phyloP scores from a whole-genome alignment of 1,140 invertebrate genomes.

The Heliconius hewitsoni region DNA sequence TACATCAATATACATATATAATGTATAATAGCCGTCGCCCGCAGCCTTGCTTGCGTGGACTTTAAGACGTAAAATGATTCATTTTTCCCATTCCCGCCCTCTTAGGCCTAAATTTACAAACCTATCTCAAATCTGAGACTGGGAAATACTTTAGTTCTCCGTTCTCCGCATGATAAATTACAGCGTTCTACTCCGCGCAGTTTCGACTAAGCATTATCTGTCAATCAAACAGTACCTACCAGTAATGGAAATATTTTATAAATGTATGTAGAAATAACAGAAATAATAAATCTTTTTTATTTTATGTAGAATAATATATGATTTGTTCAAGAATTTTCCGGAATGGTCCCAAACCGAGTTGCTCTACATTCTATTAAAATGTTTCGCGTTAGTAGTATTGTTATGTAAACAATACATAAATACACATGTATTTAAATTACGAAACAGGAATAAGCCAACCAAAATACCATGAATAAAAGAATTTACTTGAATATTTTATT shows the following conservation, averaged over 20 bases:
- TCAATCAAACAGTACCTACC: too few species aligned
- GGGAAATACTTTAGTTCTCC: too few species aligned
- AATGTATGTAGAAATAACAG: neutral
- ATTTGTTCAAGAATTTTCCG: neutral
- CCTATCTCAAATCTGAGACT: too few species aligned
- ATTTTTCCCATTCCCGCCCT: too few species aligned
- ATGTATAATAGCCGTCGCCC: neutral
- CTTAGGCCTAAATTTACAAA: too few species aligned
- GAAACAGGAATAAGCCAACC: neutral
- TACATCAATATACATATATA: too few species aligned
- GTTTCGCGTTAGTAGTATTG: neutral
- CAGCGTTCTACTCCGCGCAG: too few species aligned
- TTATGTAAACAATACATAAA: conserved; percentile 13
- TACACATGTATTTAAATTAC: conserved; percentile 2
- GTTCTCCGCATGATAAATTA: too few species aligned
- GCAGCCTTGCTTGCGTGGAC: too few species aligned
- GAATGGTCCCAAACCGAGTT: neutral
- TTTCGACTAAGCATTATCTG: too few species aligned
- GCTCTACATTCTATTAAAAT: neutral
- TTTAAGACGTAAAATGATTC: too few species aligned
- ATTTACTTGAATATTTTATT: neutral
- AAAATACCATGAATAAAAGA: neutral
- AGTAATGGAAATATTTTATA: too few species aligned
- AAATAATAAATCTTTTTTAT: neutral
- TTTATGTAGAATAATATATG: neutral